A percentile compares a stretch with the other conserved stretches of the same genome.
Conservation (phyloP, 2,888 invertebrate species). For the Mactromeris polynyma region DNA sequence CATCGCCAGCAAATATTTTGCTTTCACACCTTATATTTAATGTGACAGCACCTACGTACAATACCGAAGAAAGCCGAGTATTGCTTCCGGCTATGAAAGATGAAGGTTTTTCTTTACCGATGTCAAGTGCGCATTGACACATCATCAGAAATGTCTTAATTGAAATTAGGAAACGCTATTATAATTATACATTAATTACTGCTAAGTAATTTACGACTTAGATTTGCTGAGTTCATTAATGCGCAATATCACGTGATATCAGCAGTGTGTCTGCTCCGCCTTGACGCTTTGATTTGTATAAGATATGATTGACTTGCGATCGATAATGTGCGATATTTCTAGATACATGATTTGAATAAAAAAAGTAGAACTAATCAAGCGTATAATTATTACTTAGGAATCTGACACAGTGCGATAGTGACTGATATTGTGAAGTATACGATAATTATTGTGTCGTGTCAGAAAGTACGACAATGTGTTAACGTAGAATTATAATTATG, state of each 20-base stretch:
- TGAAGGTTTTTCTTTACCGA: not conserved
- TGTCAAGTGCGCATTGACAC: not conserved
- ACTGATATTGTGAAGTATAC: not conserved
- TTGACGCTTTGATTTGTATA: slow-evolving; percentile 15
- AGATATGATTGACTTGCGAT: not conserved
- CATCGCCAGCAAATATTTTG: slow-evolving; percentile 49
- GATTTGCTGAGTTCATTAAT: not conserved
- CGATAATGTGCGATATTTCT: slow-evolving; percentile 28
- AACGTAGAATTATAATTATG: slow-evolving; percentile 32
- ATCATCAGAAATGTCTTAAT: not conserved
- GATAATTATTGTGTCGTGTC: slow-evolving; percentile 53
- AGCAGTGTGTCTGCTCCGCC: not conserved
- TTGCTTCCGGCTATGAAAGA: slow-evolving; percentile 43
- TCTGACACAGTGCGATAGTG: not conserved
- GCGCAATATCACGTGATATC: not conserved
- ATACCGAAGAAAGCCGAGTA: slow-evolving; percentile 52
- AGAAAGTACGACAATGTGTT: slow-evolving; percentile 5
- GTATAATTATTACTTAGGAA: slow-evolving; percentile 43
- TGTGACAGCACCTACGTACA: slow-evolving; percentile 39
- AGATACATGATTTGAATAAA: slow-evolving; percentile 4
- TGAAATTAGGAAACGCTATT: not conserved
- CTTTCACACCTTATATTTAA: slow-evolving; percentile 29
- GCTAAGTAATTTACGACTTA: not conserved
- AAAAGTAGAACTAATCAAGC: slow-evolving; percentile 23
- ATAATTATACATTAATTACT: not conserved